phyloP scores from a whole-genome alignment of 1,140 invertebrate species.

The Papilio aristodemus region DNA sequence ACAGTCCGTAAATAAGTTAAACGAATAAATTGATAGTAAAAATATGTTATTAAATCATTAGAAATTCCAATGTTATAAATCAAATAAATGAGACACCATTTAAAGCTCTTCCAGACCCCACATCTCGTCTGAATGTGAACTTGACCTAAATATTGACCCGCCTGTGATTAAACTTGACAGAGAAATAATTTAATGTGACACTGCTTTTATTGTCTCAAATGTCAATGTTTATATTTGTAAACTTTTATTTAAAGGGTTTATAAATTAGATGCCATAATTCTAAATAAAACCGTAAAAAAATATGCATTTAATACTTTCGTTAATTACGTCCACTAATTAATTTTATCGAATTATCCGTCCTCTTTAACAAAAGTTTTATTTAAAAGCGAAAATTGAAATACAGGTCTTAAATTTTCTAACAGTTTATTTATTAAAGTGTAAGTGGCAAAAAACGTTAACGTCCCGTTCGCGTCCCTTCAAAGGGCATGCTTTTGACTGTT shows the following conservation, averaged over 20 bases:
- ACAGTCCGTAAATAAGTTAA: too few relatives aligned
- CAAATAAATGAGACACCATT: neutral
- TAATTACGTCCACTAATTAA: too few relatives aligned
- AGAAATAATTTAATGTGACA: neutral
- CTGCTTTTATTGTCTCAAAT: neutral
- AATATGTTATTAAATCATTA: neutral
- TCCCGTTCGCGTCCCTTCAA: neutral
- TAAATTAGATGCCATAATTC: neutral
- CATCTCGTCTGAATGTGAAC: slow-evolving; percentile 3
- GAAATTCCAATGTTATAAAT: neutral
- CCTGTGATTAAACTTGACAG: neutral
- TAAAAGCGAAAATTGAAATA: too few relatives aligned
- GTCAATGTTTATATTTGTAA: neutral
- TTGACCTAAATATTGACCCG: slow-evolving; percentile 15
- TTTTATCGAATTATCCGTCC: too few relatives aligned
- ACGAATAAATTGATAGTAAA: neutral
- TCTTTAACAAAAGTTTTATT: too few relatives aligned
- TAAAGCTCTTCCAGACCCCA: neutral
- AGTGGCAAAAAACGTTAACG: neutral
- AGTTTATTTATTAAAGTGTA: neutral
- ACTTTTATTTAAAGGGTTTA: neutral
- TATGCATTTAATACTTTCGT: too few relatives aligned
- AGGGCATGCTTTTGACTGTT: neutral
- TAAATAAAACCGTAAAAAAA: too few relatives aligned
- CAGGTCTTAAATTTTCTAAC: neutral